A percentile compares a stretch with the other conserved stretches of the same genome.
phyloP scores from a whole-genome alignment of 2,113 vertebrate genomes.

The Anguilla rostrata region DNA sequence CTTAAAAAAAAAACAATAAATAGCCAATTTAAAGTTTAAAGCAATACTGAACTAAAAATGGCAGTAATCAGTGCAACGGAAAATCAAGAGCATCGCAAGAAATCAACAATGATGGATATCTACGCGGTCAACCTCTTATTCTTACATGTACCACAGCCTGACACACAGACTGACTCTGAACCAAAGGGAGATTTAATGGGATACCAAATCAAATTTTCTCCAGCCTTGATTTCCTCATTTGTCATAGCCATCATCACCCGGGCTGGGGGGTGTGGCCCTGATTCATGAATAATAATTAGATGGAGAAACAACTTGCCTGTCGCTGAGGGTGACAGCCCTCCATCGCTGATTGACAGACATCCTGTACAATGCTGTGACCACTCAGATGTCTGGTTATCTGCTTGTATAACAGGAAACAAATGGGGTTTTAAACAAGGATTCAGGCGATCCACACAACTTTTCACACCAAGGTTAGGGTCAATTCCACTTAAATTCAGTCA shows the following conservation, averaged over 20 bases:
- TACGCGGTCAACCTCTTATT: slow-evolving; percentile 11
- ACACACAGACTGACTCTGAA: slow-evolving; percentile 8
- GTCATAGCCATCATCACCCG: slow-evolving; percentile 20
- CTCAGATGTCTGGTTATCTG: background rate
- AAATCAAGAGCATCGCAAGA: slow-evolving; percentile 5
- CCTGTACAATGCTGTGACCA: background rate
- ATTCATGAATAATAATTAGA: slow-evolving; percentile 30
- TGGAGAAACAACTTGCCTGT: background rate
- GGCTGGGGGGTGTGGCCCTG: slow-evolving; percentile 1
- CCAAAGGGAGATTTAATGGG: slow-evolving; percentile 30
- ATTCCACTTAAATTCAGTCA: too few relatives aligned
- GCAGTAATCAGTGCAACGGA: background rate
- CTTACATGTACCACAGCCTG: slow-evolving; percentile 9
- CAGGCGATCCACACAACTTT: background rate
- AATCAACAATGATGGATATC: slow-evolving; percentile 2
- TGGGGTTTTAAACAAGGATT: background rate
- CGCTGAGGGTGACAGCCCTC: slow-evolving; percentile 3
- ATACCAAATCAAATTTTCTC: slow-evolving; percentile 29
- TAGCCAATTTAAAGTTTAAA: background rate
- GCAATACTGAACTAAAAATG: background rate
- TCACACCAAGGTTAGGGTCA: too few relatives aligned
- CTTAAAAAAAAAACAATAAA: background rate
- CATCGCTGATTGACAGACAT: slow-evolving; percentile 14
- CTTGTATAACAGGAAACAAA: background rate
- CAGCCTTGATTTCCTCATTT: slow-evolving; percentile 21